Conservation (phyloP, 2,113 vertebrate genomes). For the Cephalopterus ornatus region DNA sequence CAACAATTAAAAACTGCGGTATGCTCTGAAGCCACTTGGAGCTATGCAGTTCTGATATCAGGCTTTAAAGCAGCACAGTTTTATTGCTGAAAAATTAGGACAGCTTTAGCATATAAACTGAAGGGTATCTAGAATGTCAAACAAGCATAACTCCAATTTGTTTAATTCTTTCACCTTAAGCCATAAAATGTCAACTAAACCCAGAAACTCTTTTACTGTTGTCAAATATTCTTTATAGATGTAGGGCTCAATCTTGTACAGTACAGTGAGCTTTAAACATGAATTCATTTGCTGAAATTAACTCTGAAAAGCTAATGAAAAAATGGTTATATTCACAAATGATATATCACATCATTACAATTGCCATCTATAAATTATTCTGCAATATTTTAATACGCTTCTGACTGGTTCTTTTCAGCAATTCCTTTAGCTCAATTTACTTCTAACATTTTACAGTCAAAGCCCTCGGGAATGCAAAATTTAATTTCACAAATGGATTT, state of each 20-base stretch:
- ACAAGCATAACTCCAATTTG: not conserved
- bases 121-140: not conserved
- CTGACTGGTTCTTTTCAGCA: not conserved
- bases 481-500: not conserved
- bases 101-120: not conserved
- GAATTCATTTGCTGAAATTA: slow-evolving; percentile 57
- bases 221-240: slow-evolving; percentile 13
- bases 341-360: slow-evolving; percentile 22
- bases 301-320: slow-evolving; percentile 45
- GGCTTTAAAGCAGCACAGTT: not conserved
- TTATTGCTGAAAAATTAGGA: not conserved
- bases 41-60: not conserved
- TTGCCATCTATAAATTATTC: slow-evolving; percentile 18
- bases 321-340: slow-evolving; percentile 22
- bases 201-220: not conserved
- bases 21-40: not conserved
- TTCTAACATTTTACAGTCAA: not conserved
- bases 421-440: not conserved
- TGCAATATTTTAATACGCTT: not conserved
- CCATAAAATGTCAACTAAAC: slow-evolving; percentile 13
- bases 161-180: slow-evolving; percentile 39
- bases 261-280: slow-evolving; percentile 48
- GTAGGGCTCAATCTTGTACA: not conserved
- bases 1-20: not conserved
- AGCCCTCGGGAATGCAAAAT: not conserved